Conservation (phyloP, 2,888 invertebrate genomes). For the Polydesmus complanatus region DNA sequence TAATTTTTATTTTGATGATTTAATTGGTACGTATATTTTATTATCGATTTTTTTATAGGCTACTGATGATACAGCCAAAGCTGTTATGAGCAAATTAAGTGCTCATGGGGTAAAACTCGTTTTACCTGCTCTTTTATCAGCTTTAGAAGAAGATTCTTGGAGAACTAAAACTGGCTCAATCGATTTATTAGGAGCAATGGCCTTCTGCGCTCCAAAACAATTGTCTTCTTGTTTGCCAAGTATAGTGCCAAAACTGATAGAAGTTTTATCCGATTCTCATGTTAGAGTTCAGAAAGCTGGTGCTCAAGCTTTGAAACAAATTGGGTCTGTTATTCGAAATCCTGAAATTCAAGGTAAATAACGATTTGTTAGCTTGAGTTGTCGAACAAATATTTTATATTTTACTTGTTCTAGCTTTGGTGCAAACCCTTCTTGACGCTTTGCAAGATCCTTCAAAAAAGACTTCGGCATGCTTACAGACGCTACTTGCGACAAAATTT, state of each 20-base stretch:
- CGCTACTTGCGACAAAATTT: slow-evolving; percentile 86
- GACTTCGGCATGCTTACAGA: slow-evolving; percentile 84
- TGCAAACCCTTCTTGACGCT: slow-evolving; percentile 56
- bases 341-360: slow-evolving; percentile 79
- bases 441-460: slow-evolving; percentile 92
- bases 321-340: slow-evolving; percentile 94
- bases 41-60: slow-evolving; percentile 38
- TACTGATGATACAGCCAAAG: slow-evolving; percentile 89
- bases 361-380: background rate
- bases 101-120: slow-evolving; percentile 97
- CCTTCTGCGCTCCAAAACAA: slow-evolving; percentile 97
- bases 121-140: slow-evolving; percentile 79
- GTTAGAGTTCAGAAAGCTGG: slow-evolving; percentile 94
- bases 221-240: slow-evolving; percentile 92
- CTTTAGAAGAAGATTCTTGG: slow-evolving; percentile 96
- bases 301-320: slow-evolving; percentile 84
- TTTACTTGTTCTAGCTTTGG: slow-evolving; percentile 34
- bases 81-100: slow-evolving; percentile 79
- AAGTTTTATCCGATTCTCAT: slow-evolving; percentile 82
- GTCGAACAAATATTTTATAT: background rate
- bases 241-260: slow-evolving; percentile 82
- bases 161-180: slow-evolving; percentile 92
- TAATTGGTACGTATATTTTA: background rate
- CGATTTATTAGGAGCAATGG: slow-evolving; percentile 93
- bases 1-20: slow-evolving; percentile 7